These are phyloP conservation scores for Drosophila arizonae DNA, from an alignment of 1,140 invertebrate species.

Conservation along the genomic window DNA sequence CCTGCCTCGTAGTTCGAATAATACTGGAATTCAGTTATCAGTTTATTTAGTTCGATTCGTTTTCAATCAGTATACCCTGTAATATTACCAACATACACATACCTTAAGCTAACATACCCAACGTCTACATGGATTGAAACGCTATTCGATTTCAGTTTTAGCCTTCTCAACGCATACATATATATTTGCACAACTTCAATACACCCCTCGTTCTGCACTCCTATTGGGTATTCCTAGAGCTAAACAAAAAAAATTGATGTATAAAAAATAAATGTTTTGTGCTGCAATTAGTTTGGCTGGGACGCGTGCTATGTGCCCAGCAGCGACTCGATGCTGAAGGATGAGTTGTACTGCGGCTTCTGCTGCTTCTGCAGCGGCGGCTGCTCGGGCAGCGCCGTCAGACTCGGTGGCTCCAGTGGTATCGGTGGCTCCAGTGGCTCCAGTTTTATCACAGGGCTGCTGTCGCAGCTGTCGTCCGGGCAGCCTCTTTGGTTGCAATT, in stretches of 20 bases:
- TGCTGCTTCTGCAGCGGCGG: neutral
- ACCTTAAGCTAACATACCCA: no score
- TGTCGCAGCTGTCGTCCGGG: slow-evolving; percentile 83
- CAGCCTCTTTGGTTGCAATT: slow-evolving; percentile 81
- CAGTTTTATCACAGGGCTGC: slow-evolving; percentile 47
- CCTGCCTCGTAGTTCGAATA: no score
- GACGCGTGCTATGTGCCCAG: slow-evolving; percentile 80
- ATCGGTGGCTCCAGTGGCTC: slow-evolving; percentile 27
- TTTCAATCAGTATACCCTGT: neutral
- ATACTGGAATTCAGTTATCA: no score
- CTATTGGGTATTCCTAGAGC: slow-evolving; percentile 20
- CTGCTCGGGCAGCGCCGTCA: slow-evolving; percentile 1
- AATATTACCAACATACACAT: neutral
- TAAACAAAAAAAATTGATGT: slow-evolving; percentile 15
- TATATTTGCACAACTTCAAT: slow-evolving; percentile 19
- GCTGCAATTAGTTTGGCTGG: neutral
- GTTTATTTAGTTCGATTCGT: no score
- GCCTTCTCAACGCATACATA: neutral
- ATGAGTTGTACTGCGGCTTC: slow-evolving; percentile 73
- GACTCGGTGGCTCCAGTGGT: neutral
- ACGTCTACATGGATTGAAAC: no score
- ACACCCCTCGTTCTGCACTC: slow-evolving; percentile 12
- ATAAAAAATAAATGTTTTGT: slow-evolving; percentile 17
- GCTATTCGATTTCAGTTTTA: neutral
- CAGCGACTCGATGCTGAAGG: slow-evolving; percentile 93